Percentiles rank a stretch among this genome's conserved stretches.
Evolutionary conservation across 2,888 invertebrate genomes (phyloP).

Genomic region (Drosophila mayaguana): DNA sequence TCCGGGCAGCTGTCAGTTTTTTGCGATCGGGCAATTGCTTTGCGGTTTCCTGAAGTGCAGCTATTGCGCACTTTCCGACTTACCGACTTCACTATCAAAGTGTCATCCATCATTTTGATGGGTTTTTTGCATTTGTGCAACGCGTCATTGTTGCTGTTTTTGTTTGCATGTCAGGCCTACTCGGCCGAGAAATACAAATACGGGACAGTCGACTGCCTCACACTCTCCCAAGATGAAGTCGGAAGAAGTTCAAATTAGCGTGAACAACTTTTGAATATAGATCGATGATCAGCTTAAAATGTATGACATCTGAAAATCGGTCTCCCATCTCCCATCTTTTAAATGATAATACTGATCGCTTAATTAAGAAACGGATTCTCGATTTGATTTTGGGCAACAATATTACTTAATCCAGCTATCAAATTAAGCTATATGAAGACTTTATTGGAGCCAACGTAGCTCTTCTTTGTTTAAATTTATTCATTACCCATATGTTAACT

Average conservation of each 20-base stretch:
- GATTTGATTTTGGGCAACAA: no score
- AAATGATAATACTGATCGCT: no score
- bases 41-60: conserved; percentile 72
- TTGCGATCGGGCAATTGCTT: conserved; percentile 52
- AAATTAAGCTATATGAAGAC: no score
- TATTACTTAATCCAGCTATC: no score
- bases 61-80: conserved; percentile 44
- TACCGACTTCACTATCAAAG: conserved; percentile 65
- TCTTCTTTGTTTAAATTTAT: no score
- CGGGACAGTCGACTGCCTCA: background rate
- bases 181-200: conserved; percentile 20
- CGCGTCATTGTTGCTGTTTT: conserved; percentile 22
- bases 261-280: background rate
- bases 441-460: no score
- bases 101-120: conserved; percentile 83
- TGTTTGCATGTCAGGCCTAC: conserved; percentile 64
- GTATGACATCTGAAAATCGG: background rate
- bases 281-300: background rate
- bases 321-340: no score
- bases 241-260: background rate
- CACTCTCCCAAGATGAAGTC: background rate
- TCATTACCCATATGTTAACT: no score
- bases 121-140: conserved; percentile 66
- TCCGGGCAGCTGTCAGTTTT: conserved; percentile 59
- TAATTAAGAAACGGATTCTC: no score